Base-by-base conservation (phyloP, 1,140 invertebrate genomes). In the Acromyrmex heyeri region DNA sequence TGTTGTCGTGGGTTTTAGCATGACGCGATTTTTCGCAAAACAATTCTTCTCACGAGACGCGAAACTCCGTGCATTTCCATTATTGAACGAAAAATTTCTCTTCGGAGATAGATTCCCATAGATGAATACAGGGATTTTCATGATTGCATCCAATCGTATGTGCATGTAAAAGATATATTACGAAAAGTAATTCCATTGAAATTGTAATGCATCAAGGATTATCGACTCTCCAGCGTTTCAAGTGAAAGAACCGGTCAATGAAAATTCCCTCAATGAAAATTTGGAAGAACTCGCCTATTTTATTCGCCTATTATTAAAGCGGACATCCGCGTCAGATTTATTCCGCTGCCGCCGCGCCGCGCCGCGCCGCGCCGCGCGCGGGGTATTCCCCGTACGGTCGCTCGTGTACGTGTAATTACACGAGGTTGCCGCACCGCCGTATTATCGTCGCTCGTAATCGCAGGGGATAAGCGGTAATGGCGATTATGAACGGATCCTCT, bases 371-470 rank as follows among this genome's bases (percentile, higher is more conserved):
- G 24, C 24, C 30, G 30, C 21, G 57, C 1, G 10, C 38, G 10
- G 8, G 67, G 81, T 59, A 83, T 89, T 69, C 85, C 62, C 44
- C 48, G 59, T 69, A 27, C 44, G 76, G 44, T 30, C 69, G n/a
- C 53, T 30, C 64, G 30, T 44, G 48, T 53, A 44, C 77, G 48
- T 82, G 62, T 73, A 75, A 90, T 90, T 90, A 83, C 77, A 61
- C 55, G 69, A 64, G 57, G 5, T 48, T n/a, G 73, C 38, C 62
- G 67, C 34, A 44, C 18, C 6, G 34, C 27, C 34, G 64, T 38
- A 78, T 90, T 87, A 89, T 90, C 88, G 77, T 89, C 77, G 69
- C 85, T 73, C 70, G 78, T 89, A 89, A 90, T 89, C 81, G 61
- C 87, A n/a, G 5, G 34, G 62, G 79, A 55, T 89, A 57, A 65